phyloP scores from a whole-genome alignment of 2,888 invertebrate species.

The Mythimna vitellina region DNA sequence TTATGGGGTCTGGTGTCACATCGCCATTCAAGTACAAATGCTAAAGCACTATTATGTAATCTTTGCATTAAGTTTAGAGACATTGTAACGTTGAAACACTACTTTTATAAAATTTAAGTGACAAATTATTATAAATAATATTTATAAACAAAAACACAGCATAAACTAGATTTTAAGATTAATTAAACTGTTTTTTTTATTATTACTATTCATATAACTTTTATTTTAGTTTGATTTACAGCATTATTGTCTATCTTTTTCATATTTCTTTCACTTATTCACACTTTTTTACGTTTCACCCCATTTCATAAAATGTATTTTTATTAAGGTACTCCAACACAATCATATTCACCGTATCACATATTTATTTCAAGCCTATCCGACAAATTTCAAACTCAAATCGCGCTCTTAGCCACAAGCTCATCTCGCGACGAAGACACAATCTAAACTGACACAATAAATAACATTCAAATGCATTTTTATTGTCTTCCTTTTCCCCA shows the following conservation, averaged over 20 bases:
- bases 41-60: slow-evolving; percentile 42
- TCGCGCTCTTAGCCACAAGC: not conserved
- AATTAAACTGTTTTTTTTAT: no score
- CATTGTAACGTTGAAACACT: not conserved
- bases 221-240: not conserved
- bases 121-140: no score
- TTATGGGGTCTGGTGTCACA: not conserved
- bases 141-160: not conserved
- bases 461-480: slow-evolving; percentile 30
- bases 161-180: no score
- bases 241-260: not conserved
- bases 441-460: slow-evolving; percentile 26
- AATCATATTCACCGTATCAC: not conserved
- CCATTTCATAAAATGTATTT: not conserved
- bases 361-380: not conserved
- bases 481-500: slow-evolving; percentile 35
- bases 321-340: not conserved
- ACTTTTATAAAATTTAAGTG: not conserved
- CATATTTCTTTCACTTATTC: slow-evolving; percentile 4
- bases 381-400: not conserved
- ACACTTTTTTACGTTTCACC: not conserved
- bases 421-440: slow-evolving; percentile 25
- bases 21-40: slow-evolving; percentile 34
- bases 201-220: no score
- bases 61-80: slow-evolving; percentile 36